A percentile compares a stretch with the other conserved stretches of the same genome.
These are phyloP conservation scores for Catharus minimus DNA, from an alignment of 2,113 vertebrate species.

Conservation along the genomic window DNA sequence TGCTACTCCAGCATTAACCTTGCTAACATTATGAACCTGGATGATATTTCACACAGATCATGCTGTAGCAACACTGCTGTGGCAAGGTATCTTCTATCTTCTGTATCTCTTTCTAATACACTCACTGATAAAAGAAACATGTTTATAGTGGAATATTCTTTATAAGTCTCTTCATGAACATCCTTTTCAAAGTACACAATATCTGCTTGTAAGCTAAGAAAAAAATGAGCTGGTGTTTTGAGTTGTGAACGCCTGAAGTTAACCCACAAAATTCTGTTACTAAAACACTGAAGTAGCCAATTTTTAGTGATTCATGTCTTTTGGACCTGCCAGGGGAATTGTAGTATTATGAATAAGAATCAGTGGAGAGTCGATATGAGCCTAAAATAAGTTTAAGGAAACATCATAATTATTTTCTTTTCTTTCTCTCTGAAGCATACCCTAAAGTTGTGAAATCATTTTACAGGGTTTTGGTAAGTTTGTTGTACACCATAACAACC, in stretches of 20 bases:
- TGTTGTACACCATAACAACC: not conserved
- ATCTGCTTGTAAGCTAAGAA: not conserved
- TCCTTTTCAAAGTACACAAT: accelerated
- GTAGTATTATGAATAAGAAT: not conserved
- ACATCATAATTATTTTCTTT: not conserved
- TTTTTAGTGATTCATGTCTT: not conserved
- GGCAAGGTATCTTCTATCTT: no score
- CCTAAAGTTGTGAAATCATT: not conserved
- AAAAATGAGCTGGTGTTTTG: not conserved
- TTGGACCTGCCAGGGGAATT: not conserved
- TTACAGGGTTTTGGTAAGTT: not conserved
- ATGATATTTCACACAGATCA: not conserved
- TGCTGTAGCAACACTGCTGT: no score
- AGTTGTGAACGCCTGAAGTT: not conserved
- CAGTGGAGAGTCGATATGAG: not conserved
- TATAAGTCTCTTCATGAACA: not conserved
- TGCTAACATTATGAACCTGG: not conserved
- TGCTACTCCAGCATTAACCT: not conserved
- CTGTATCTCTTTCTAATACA: not conserved
- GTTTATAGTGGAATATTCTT: not conserved
- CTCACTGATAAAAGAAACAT: not conserved
- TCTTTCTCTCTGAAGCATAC: not conserved
- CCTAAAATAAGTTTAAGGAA: not conserved
- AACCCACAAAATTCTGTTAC: not conserved
- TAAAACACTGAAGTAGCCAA: not conserved